These are phyloP conservation scores for Keiferia lycopersicella DNA, from an alignment of 2,888 invertebrate species.

Conservation along the genomic window DNA sequence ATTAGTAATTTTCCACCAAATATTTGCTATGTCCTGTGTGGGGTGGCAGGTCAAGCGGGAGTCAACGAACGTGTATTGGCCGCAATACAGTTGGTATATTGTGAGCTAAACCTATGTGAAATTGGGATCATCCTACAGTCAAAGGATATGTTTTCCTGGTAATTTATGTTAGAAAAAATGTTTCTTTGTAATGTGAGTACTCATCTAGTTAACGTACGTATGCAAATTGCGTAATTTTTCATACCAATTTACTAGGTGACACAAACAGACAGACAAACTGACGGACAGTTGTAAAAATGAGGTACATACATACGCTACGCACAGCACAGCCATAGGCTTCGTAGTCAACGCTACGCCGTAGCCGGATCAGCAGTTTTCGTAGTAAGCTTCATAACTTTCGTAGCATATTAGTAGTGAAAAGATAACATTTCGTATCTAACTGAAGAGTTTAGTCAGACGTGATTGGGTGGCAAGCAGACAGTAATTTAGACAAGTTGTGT, in stretches of 20 bases:
- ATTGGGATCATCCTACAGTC: neutral
- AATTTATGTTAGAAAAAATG: neutral
- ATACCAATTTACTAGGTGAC: too few species aligned
- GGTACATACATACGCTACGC: neutral
- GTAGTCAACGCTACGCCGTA: slow-evolving; percentile 4
- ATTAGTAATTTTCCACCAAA: slow-evolving; percentile 9
- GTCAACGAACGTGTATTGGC: slow-evolving; percentile 11
- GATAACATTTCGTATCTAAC: too few species aligned
- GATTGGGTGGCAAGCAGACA: too few species aligned
- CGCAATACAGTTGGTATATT: neutral
- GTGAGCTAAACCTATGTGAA: neutral
- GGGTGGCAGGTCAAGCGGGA: neutral
- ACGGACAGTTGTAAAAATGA: too few species aligned
- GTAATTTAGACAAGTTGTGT: too few species aligned
- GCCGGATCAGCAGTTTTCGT: neutral
- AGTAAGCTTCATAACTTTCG: neutral
- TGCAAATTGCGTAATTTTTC: too few species aligned
- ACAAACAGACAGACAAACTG: too few species aligned
- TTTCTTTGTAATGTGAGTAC: neutral
- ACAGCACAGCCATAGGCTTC: neutral
- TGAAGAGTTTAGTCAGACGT: too few species aligned
- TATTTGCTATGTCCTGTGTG: neutral
- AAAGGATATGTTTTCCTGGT: neutral
- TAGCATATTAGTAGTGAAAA: too few species aligned
- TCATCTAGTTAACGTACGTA: too few species aligned